Evolutionary conservation across 1,140 invertebrate species (phyloP).

Genomic region (Drosophila grimshawi): DNA sequence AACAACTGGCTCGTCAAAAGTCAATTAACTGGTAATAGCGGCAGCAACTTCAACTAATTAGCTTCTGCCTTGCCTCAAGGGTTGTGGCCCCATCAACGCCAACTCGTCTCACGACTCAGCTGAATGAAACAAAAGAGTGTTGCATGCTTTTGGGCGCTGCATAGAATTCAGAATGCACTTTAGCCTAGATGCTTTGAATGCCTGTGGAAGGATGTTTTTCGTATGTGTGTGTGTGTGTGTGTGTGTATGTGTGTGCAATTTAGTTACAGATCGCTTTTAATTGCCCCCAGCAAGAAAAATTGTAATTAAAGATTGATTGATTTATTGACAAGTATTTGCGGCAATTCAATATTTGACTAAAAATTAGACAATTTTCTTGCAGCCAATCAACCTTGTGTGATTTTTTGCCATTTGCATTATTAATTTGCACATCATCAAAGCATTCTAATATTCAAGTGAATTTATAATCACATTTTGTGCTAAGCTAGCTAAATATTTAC

Average conservation of each 20-base stretch:
- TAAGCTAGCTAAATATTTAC: conserved; percentile 28
- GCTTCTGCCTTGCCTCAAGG: conserved; percentile 60
- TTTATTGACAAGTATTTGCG: conserved; percentile 5
- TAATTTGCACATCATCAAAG: conserved; percentile 12
- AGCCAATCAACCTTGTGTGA: conserved; percentile 8
- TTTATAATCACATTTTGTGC: conserved; percentile 5
- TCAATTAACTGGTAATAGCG: conserved; percentile 80
- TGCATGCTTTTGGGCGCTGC: conserved; percentile 62
- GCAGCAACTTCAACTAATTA: conserved; percentile 78
- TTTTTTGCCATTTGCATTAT: conserved; percentile 2
- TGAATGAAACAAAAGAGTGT: conserved; percentile 40
- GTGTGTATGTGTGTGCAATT: conserved; percentile 5
- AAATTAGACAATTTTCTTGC: conserved; percentile 9
- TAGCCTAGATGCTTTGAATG: conserved; percentile 25
- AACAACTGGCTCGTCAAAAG: conserved; percentile 67
- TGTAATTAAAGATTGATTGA: not conserved
- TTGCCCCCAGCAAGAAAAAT: not conserved
- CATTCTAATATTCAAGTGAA: not conserved
- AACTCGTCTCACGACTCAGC: conserved; percentile 8
- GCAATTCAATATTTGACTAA: conserved; percentile 5
- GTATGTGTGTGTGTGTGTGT: conserved; percentile 1
- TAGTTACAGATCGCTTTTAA: conserved; percentile 1
- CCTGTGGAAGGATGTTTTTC: not conserved
- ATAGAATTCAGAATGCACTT: conserved; percentile 55
- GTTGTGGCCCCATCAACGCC: conserved; percentile 31